These are phyloP conservation scores for Cercopithecus mona DNA, from an alignment of 2,113 vertebrate genomes.

Conservation along the genomic window DNA sequence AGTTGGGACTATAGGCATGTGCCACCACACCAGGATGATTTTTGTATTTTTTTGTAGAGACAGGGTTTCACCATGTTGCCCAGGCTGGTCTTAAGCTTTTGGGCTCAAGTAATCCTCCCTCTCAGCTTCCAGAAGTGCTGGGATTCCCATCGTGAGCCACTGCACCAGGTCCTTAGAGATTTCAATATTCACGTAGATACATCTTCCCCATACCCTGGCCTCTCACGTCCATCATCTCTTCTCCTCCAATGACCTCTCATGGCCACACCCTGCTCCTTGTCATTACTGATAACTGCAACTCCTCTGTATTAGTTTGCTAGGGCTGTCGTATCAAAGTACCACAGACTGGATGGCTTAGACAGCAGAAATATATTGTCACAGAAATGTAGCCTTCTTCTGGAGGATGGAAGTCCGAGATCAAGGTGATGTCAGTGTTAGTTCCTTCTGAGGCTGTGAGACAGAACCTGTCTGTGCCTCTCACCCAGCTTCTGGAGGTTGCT, in stretches of 20 bases:
- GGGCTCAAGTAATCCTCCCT: too few relatives aligned
- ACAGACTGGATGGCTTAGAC: neutral
- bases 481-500: neutral
- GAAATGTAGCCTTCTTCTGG: neutral
- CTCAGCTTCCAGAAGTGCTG: too few relatives aligned
- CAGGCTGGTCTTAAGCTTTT: too few relatives aligned
- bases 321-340: neutral
- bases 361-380: neutral
- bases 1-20: too few relatives aligned
- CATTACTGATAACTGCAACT: neutral
- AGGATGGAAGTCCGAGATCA: neutral
- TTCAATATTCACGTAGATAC: neutral
- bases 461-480: neutral
- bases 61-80: too few relatives aligned
- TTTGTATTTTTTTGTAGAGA: too few relatives aligned
- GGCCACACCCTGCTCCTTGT: neutral
- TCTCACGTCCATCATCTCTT: neutral
- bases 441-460: neutral
- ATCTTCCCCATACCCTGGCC: neutral
- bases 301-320: neutral
- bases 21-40: too few relatives aligned
- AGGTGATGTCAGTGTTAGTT: neutral
- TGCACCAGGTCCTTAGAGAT: neutral
- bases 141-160: too few relatives aligned
- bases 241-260: neutral